Percentiles rank a stretch among this genome's conserved stretches.
These are phyloP conservation scores for Babylonia areolata DNA, from an alignment of 1,140 invertebrate species.

Conservation along the genomic window DNA sequence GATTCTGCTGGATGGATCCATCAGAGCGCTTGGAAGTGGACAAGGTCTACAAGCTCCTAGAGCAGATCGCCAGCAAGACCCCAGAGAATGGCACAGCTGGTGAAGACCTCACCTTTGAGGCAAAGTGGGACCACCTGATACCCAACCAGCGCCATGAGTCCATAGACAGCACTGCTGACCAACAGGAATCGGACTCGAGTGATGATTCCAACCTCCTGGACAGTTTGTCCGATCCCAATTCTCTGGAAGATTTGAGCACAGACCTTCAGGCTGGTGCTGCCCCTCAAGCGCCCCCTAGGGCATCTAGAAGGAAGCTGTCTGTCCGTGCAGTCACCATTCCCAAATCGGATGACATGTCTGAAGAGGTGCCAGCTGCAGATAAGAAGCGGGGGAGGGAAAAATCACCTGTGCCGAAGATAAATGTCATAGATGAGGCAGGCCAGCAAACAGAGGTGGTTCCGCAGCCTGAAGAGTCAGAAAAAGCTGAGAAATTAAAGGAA, in stretches of 20 bases:
- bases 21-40: constrained; percentile 58
- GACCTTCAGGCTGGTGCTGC: neutral
- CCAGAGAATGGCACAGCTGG: constrained; percentile 41
- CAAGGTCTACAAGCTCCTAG: constrained; percentile 53
- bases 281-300: neutral
- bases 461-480: neutral
- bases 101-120: constrained; percentile 58
- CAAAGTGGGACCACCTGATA: constrained; percentile 56
- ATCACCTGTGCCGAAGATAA: too few relatives aligned
- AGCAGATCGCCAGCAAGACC: constrained; percentile 61
- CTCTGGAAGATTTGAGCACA: constrained; percentile 9
- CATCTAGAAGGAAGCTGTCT: constrained; percentile 9
- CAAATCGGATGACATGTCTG: neutral
- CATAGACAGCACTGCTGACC: constrained; percentile 14
- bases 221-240: neutral
- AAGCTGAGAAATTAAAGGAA: neutral
- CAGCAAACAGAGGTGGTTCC: neutral
- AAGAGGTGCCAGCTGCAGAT: neutral
- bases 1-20: constrained; percentile 63
- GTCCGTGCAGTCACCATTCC: neutral
- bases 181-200: neutral
- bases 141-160: constrained; percentile 41
- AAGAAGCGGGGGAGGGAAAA: neutral
- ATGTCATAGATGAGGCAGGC: neutral
- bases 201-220: constrained; percentile 27